Evolutionary conservation across 2,797 vertebrate genomes (phyloP).

Genomic region (Danionella dracula): DNA sequence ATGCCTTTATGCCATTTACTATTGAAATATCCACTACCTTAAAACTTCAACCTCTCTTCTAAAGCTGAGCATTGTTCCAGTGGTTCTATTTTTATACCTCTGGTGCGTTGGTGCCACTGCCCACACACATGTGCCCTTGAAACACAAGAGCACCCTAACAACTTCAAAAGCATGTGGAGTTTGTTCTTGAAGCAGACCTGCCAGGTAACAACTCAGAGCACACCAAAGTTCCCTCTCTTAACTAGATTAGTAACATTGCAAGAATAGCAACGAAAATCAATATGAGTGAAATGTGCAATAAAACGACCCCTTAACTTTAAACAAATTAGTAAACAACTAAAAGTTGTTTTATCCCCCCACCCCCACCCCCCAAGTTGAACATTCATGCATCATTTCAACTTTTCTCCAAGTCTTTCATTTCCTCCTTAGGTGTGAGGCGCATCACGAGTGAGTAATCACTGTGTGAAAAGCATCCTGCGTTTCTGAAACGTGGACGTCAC

Average conservation of each 20-base stretch:
- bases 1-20: neutral
- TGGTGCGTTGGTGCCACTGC: neutral
- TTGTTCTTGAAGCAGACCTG: neutral
- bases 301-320: too few relatives aligned
- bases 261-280: too few relatives aligned
- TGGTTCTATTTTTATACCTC: neutral
- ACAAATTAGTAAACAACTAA: too few relatives aligned
- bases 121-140: neutral
- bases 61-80: neutral
- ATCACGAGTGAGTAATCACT: conserved; percentile 25
- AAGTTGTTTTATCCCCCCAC: too few relatives aligned
- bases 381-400: neutral
- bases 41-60: neutral
- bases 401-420: conserved; percentile 1
- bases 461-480: neutral
- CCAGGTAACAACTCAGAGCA: neutral
- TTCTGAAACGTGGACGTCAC: conserved; percentile 31
- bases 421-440: conserved; percentile 1
- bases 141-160: neutral
- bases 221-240: neutral
- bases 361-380: too few relatives aligned
- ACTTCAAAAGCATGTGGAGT: neutral
- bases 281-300: too few relatives aligned
- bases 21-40: neutral
- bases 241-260: neutral